Conservation (phyloP, 1,140 invertebrate species). For the Cyclargus thomasi region DNA sequence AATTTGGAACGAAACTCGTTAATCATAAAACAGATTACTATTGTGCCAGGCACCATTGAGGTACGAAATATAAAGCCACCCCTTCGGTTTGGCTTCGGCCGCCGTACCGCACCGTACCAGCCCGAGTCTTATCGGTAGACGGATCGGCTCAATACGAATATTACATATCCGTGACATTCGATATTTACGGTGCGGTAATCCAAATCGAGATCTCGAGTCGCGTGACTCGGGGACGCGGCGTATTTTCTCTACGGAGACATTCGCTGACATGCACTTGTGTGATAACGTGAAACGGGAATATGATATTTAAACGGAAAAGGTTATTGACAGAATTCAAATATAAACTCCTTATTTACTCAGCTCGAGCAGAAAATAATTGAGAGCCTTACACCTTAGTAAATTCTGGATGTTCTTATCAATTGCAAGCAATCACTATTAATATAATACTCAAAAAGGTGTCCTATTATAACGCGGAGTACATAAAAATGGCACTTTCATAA, state of each 20-base stretch:
- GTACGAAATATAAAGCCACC: conserved; percentile 53
- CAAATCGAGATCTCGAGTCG: conserved; percentile 45
- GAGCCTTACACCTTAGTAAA: no score
- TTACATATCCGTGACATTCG: conserved; percentile 67
- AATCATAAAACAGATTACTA: conserved; percentile 47
- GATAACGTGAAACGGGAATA: background rate
- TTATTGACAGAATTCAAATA: conserved; percentile 1
- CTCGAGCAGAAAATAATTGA: background rate
- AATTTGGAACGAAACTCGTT: conserved; percentile 39
- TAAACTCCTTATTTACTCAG: background rate
- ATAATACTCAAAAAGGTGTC: background rate
- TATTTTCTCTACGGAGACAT: conserved; percentile 43
- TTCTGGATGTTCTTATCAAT: background rate
- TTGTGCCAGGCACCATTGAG: conserved; percentile 43
- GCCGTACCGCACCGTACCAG: conserved; percentile 60
- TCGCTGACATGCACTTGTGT: conserved; percentile 1
- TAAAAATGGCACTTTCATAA: conserved; percentile 1
- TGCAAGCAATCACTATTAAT: background rate
- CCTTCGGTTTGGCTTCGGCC: conserved; percentile 48
- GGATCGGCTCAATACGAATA: conserved; percentile 71
- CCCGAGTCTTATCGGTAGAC: conserved; percentile 58
- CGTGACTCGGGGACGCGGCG: conserved; percentile 48
- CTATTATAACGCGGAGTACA: background rate
- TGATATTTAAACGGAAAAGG: background rate
- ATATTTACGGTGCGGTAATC: conserved; percentile 69